Percentiles rank a stretch among this genome's conserved stretches.
These are phyloP conservation scores for Siphlonurus alternatus DNA, from an alignment of 2,888 invertebrate species.

Conservation along the genomic window DNA sequence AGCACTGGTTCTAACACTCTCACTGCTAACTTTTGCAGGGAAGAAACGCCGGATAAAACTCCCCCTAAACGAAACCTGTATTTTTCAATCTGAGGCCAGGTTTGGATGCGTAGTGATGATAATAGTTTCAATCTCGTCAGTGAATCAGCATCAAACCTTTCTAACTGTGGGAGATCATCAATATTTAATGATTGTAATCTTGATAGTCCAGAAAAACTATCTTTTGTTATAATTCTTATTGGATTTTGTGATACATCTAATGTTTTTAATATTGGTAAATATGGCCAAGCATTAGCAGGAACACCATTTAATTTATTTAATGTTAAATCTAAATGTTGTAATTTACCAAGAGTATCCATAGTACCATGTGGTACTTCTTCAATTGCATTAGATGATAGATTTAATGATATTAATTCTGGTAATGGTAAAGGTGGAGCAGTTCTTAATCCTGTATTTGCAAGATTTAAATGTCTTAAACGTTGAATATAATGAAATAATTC, in stretches of 20 bases:
- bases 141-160: constrained; percentile 56
- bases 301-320: constrained; percentile 58
- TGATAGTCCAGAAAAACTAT: constrained; percentile 50
- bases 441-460: constrained; percentile 59
- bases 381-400: constrained; percentile 63
- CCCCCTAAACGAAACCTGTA: constrained; percentile 48
- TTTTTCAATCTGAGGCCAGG: constrained; percentile 55
- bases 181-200: constrained; percentile 59
- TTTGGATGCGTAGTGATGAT: constrained; percentile 50
- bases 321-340: constrained; percentile 57
- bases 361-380: constrained; percentile 49
- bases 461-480: constrained; percentile 55
- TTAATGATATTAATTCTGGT: constrained; percentile 58
- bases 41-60: constrained; percentile 51
- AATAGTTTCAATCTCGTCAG: constrained; percentile 53
- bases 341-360: constrained; percentile 34
- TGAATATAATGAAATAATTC: constrained; percentile 77
- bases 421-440: constrained; percentile 57
- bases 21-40: constrained; percentile 55
- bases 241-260: constrained; percentile 72
- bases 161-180: constrained; percentile 52
- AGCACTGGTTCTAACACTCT: constrained; percentile 57
- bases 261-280: constrained; percentile 51
- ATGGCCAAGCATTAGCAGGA: constrained; percentile 55
- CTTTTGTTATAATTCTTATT: constrained; percentile 49